Conservation (phyloP, 2,113 vertebrate species). For the Dunckerocampus dactyliophorus region DNA sequence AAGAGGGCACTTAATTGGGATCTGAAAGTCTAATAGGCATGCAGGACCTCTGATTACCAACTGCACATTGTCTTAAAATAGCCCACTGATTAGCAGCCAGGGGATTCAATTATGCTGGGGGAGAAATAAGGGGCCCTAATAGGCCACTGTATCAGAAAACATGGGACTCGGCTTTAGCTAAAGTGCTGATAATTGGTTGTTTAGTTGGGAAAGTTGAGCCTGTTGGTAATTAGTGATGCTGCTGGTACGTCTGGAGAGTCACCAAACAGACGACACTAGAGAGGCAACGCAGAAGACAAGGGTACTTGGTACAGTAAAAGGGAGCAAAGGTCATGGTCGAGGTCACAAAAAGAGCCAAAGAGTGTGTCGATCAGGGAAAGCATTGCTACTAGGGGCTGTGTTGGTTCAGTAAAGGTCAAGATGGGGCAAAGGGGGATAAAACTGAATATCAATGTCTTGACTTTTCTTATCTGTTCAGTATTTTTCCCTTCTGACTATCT, state of each 20-base stretch:
- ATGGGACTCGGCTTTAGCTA: slow-evolving; percentile 56
- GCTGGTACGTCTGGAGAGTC: slow-evolving; percentile 50
- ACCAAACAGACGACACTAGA: slow-evolving; percentile 54
- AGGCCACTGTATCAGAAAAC: slow-evolving; percentile 70
- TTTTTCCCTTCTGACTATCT: neutral
- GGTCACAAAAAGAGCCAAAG: slow-evolving; percentile 43
- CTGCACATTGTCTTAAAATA: slow-evolving; percentile 74
- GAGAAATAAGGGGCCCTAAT: slow-evolving; percentile 70
- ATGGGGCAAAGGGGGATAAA: slow-evolving; percentile 18
- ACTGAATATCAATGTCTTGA: slow-evolving; percentile 27
- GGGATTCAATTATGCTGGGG: slow-evolving; percentile 77
- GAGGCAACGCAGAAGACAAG: slow-evolving; percentile 33
- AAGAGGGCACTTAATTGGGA: slow-evolving; percentile 72
- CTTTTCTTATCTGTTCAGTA: neutral
- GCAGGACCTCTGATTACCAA: slow-evolving; percentile 71
- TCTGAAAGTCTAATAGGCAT: slow-evolving; percentile 65
- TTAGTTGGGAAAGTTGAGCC: slow-evolving; percentile 70
- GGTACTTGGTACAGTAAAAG: slow-evolving; percentile 39
- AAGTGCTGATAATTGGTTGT: slow-evolving; percentile 69
- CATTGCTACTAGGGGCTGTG: slow-evolving; percentile 31
- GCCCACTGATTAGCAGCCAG: slow-evolving; percentile 74
- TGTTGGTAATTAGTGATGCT: slow-evolving; percentile 64
- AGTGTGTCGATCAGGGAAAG: slow-evolving; percentile 39
- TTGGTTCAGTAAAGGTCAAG: slow-evolving; percentile 46
- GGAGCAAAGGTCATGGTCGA: slow-evolving; percentile 47